Conservation (phyloP, 2,888 invertebrate genomes). For the Penaeus monodon region DNA sequence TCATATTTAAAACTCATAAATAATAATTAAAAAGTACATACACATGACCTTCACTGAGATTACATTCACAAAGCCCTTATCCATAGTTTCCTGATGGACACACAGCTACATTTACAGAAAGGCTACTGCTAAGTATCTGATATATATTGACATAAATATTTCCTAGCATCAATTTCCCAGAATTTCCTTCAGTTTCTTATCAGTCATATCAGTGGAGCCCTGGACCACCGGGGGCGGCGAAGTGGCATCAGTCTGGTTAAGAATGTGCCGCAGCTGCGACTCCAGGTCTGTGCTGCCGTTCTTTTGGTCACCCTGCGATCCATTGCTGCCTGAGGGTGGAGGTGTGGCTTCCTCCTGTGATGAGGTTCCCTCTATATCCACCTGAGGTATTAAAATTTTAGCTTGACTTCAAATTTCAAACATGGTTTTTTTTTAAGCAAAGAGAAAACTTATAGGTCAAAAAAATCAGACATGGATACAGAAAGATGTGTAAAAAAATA, state of each 20-base stretch:
- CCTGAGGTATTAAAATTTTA: slow-evolving; percentile 43
- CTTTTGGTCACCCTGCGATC: slow-evolving; percentile 2
- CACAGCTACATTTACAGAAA: background rate
- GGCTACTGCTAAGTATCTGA: background rate
- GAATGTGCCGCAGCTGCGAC: slow-evolving; percentile 51
- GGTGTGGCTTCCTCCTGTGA: slow-evolving; percentile 42
- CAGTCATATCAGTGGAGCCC: slow-evolving; percentile 46
- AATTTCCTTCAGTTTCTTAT: slow-evolving; percentile 56
- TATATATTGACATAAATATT: background rate
- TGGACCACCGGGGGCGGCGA: slow-evolving; percentile 47
- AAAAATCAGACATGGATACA: too few relatives aligned
- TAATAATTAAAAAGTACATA: too few relatives aligned
- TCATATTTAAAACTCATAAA: too few relatives aligned
- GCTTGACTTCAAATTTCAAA: slow-evolving; percentile 12
- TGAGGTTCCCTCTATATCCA: slow-evolving; percentile 49
- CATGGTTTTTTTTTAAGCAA: too few relatives aligned
- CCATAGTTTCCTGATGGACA: too few relatives aligned
- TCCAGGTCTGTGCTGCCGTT: slow-evolving; percentile 38
- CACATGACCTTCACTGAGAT: too few relatives aligned
- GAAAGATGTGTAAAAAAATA: too few relatives aligned
- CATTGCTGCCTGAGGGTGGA: slow-evolving; percentile 14
- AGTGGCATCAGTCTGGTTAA: slow-evolving; percentile 49
- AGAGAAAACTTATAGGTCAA: too few relatives aligned
- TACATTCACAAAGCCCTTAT: too few relatives aligned
- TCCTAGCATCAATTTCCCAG: slow-evolving; percentile 36